phyloP scores from a whole-genome alignment of 2,797 vertebrate genomes.

The Squalus acanthias region DNA sequence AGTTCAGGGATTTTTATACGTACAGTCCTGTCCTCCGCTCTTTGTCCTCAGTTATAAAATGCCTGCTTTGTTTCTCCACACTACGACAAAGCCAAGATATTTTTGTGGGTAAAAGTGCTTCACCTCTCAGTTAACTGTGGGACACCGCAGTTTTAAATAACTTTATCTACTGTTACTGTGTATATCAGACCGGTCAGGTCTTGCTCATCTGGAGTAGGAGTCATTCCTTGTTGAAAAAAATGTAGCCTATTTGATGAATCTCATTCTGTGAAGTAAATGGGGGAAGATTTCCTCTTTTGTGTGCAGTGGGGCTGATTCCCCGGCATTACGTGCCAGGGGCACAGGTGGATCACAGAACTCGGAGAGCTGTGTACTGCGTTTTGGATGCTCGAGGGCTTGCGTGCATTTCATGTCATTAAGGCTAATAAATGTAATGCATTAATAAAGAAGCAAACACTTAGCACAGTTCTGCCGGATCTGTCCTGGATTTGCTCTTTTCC shows the following conservation, averaged over 20 bases:
- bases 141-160: not conserved
- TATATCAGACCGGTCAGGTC: conserved; percentile 1
- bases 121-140: not conserved
- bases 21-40: not conserved
- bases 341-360: not conserved
- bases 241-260: not conserved
- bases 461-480: not conserved
- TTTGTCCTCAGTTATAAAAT: not conserved
- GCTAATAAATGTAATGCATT: not conserved
- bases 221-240: conserved; percentile 18
- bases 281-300: not conserved
- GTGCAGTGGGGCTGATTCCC: not conserved
- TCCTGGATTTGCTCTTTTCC: not conserved
- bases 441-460: not conserved
- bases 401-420: too few relatives aligned
- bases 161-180: not conserved
- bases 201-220: not conserved
- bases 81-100: not conserved
- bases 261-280: not conserved
- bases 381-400: not conserved
- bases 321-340: not conserved
- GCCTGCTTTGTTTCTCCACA: not conserved
- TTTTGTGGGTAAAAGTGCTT: not conserved
- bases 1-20: not conserved
- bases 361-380: not conserved